Evolutionary conservation across 2,888 invertebrate genomes (phyloP), one percentile per base, ranked within the genome.

Genomic region (Mystacides longicornis): DNA sequence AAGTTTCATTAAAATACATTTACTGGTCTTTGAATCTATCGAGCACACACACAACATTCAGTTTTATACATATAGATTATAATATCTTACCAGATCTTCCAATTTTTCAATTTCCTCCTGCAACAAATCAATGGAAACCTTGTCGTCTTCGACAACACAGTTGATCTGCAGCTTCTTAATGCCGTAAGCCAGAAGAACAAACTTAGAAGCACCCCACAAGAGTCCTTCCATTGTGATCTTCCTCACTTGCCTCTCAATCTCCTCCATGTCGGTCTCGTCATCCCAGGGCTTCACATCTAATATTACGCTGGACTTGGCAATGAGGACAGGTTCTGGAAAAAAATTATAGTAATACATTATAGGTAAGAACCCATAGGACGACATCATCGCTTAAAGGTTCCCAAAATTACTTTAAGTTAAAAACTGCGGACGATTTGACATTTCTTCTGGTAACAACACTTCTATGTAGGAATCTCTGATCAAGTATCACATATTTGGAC

Each of bases 81-180:
- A n/a, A n/a, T 14, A 61, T 73, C 81, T 78, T 73, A 87, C 91
- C 70, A 77, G 86, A 65, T 94, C 93, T 73, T 93, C 91, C 65
- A 83, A 74, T 64, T 82, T 86, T 67, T 90, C 86, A 63, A 97
- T 87, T 70, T 86, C 81, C 72, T 97, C 96, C 64, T 85, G 87
- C 27, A 95, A 77, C 83, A 85, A 86, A 69, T 93, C 93, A 49
- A 92, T 79, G 33, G 92, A 92, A 19, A 96, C 89, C 73, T 94
- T 93, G n/a, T 94, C 95, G 71, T 96, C 96, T 77, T 94, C 95
- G 33, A 97, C 90, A 46, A 95, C 94, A 71, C 89, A 89, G 27
- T 86, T 86, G 64, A 97, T 94, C 72, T 92, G 91, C 54, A 97
- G 77, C 70, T 97, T 96, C 64, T 88, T 82, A 64, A 96, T 94